These are phyloP conservation scores for Dioctria linearis DNA, from an alignment of 2,888 invertebrate genomes.

Conservation along the genomic window DNA sequence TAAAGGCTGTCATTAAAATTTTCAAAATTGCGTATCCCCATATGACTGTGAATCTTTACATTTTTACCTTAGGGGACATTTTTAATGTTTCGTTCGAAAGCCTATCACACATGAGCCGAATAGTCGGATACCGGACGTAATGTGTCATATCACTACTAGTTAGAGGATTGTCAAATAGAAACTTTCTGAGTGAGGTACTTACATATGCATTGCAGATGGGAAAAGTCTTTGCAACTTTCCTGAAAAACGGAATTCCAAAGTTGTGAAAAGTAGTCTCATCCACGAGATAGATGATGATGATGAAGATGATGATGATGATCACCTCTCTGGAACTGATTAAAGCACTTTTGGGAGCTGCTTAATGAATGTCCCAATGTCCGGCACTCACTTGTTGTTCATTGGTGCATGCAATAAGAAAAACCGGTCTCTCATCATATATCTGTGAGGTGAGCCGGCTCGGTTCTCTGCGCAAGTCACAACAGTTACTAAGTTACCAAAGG, in stretches of 20 bases:
- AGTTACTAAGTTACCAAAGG: conserved; percentile 35
- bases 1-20: conserved; percentile 24
- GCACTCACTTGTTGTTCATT: neutral
- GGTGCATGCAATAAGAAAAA: conserved; percentile 20
- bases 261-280: conserved; percentile 3
- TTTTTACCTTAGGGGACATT: conserved; percentile 8
- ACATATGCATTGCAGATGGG: conserved; percentile 1
- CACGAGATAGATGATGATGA: neutral
- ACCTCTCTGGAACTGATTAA: conserved; percentile 11
- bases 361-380: neutral
- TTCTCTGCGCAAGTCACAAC: conserved; percentile 8
- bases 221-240: conserved; percentile 29
- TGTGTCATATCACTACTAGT: neutral
- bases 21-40: neutral
- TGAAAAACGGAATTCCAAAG: conserved; percentile 32
- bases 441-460: conserved; percentile 16
- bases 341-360: neutral
- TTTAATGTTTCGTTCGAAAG: neutral
- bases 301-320: neutral
- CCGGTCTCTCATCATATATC: conserved; percentile 6
- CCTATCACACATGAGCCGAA: neutral
- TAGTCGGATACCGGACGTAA: neutral
- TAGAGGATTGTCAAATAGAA: neutral
- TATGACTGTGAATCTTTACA: conserved; percentile 9
- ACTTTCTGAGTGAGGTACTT: too few relatives aligned